phyloP scores from a whole-genome alignment of 2,113 vertebrate species.

The Sula dactylatra region DNA sequence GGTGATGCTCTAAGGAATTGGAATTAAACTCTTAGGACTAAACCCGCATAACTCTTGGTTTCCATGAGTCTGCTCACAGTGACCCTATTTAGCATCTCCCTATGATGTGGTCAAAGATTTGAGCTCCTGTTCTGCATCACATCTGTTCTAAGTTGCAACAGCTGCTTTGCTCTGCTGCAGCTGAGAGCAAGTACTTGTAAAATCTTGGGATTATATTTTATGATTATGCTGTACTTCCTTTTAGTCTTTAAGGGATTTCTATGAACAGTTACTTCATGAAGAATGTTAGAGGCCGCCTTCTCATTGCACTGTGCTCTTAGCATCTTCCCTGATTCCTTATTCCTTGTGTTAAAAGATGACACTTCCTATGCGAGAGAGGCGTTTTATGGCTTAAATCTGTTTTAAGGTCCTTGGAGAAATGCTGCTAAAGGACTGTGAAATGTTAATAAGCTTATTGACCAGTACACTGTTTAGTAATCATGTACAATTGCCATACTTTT shows the following conservation, averaged over 20 bases:
- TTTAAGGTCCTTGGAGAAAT: not conserved
- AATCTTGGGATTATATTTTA: not conserved
- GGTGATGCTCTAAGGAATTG: not conserved
- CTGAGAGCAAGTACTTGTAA: not conserved
- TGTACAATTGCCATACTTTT: not conserved
- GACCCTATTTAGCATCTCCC: not conserved
- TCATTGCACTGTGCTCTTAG: not conserved
- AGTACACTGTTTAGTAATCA: not conserved
- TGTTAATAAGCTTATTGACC: not conserved
- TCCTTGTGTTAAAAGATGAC: not conserved
- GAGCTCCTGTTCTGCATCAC: not conserved
- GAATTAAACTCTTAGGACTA: not conserved
- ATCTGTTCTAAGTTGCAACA: too few relatives aligned
- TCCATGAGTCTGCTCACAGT: not conserved
- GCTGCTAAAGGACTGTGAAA: not conserved
- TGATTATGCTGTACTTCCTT: not conserved
- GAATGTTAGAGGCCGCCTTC: not conserved
- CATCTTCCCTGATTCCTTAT: not conserved
- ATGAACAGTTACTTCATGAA: not conserved
- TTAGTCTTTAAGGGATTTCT: not conserved
- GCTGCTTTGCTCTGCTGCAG: not conserved
- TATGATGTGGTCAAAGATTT: too few relatives aligned
- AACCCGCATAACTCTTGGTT: not conserved
- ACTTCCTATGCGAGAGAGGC: not conserved
- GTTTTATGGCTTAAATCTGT: not conserved